A percentile compares a stretch with the other conserved stretches of the same genome.
These are phyloP conservation scores for Arothron firmamentum DNA, from an alignment of 2,113 vertebrate genomes.

Conservation along the genomic window DNA sequence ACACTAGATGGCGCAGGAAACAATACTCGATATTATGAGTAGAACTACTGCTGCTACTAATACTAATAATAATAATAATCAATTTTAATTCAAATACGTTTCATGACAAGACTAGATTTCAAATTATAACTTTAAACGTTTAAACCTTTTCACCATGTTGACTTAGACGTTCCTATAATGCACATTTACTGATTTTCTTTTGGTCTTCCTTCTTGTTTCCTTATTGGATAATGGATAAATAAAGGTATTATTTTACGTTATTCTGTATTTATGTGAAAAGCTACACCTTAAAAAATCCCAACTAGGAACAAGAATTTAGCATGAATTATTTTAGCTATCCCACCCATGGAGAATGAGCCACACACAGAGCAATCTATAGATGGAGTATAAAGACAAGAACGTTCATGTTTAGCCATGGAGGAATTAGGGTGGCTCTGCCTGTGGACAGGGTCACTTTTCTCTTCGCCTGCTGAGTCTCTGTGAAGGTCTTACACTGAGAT, in stretches of 20 bases:
- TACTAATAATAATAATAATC: neutral
- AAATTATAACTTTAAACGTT: neutral
- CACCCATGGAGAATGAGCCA: slow-evolving; percentile 49
- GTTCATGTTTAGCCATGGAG: slow-evolving; percentile 47
- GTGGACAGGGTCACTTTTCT: slow-evolving; percentile 54
- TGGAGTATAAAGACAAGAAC: slow-evolving; percentile 33
- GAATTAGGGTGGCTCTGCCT: slow-evolving; percentile 44
- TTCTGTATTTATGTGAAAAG: too few relatives aligned
- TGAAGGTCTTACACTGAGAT: slow-evolving; percentile 36
- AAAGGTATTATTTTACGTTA: too few relatives aligned
- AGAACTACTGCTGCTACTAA: neutral
- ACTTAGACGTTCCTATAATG: too few relatives aligned
- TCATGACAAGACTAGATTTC: neutral
- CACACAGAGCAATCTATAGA: slow-evolving; percentile 38
- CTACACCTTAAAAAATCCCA: neutral
- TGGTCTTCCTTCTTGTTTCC: too few relatives aligned
- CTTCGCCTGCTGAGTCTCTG: slow-evolving; percentile 31
- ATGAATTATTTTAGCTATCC: slow-evolving; percentile 26
- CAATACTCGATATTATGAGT: neutral
- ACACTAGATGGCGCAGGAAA: neutral
- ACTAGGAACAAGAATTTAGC: slow-evolving; percentile 21
- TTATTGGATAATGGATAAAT: too few relatives aligned
- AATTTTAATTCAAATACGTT: neutral
- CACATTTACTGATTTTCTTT: too few relatives aligned
- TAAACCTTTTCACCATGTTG: too few relatives aligned